Conservation (phyloP, 2,797 vertebrate species). For the Cynodonichthys magdalenae region DNA sequence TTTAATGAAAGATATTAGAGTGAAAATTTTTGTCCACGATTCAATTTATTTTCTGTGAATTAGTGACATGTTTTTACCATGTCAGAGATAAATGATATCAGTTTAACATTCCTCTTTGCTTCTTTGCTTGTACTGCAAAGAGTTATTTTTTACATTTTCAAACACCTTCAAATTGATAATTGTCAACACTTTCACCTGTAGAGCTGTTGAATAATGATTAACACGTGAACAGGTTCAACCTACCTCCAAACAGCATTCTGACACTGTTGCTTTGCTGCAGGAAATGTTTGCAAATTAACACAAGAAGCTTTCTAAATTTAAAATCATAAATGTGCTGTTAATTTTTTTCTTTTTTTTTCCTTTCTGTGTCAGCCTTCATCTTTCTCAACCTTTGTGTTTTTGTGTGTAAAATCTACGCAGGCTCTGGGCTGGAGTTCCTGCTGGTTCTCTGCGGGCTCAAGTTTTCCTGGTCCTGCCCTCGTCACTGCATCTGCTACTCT, state of each 20-base stretch:
- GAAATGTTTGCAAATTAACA: not conserved
- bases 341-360: conserved; percentile 7
- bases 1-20: not conserved
- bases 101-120: not conserved
- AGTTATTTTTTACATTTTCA: not conserved
- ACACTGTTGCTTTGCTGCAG: not conserved
- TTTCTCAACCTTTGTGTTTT: not conserved
- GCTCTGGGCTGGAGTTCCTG: conserved; percentile 91
- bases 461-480: conserved; percentile 88
- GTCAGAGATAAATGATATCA: not conserved
- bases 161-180: not conserved
- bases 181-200: not conserved
- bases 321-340: conserved; percentile 28
- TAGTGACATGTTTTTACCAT: not conserved
- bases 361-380: not conserved
- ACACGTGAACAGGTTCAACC: not conserved
- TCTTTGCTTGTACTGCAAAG: too few species aligned
- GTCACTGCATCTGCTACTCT: conserved; percentile 95
- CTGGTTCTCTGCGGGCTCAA: conserved; percentile 92
- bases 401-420: conserved; percentile 70
- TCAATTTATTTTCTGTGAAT: not conserved
- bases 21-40: not conserved
- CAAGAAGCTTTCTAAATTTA: conserved; percentile 4
- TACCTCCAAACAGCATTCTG: not conserved
- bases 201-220: not conserved